Conservation (phyloP, 2,797 vertebrate species). For the Gorsachius magnificus region DNA sequence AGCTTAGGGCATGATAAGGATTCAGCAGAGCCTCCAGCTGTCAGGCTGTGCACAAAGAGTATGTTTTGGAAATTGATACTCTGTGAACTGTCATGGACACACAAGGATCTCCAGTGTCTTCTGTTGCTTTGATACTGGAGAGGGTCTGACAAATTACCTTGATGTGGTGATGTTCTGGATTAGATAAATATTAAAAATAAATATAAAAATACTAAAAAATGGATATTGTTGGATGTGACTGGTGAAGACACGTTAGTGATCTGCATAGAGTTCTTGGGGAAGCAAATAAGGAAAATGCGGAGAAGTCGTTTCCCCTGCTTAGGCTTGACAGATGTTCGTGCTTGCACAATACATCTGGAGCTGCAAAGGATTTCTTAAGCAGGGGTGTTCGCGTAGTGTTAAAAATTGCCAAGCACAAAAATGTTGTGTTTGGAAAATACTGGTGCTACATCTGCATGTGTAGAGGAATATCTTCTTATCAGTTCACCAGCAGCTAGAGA, state of each 20-base stretch:
- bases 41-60: neutral
- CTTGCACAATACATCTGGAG: neutral
- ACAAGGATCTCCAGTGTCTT: neutral
- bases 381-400: neutral
- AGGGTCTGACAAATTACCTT: neutral
- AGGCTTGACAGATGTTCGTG: neutral
- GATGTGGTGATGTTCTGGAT: neutral
- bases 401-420: neutral
- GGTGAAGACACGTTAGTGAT: neutral
- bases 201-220: neutral
- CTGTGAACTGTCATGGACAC: neutral
- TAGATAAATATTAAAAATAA: neutral
- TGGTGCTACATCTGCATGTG: neutral
- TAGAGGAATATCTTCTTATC: neutral
- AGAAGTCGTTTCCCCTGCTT: neutral
- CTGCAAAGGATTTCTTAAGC: neutral
- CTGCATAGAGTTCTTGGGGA: neutral
- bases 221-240: neutral
- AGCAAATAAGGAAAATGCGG: neutral
- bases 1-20: neutral
- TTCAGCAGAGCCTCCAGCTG: conserved; percentile 25
- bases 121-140: conserved; percentile 7
- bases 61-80: conserved; percentile 2
- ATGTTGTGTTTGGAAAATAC: neutral
- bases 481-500: neutral